Conservation (phyloP, 2,113 vertebrate species). For the Oncorhynchus nerka region DNA sequence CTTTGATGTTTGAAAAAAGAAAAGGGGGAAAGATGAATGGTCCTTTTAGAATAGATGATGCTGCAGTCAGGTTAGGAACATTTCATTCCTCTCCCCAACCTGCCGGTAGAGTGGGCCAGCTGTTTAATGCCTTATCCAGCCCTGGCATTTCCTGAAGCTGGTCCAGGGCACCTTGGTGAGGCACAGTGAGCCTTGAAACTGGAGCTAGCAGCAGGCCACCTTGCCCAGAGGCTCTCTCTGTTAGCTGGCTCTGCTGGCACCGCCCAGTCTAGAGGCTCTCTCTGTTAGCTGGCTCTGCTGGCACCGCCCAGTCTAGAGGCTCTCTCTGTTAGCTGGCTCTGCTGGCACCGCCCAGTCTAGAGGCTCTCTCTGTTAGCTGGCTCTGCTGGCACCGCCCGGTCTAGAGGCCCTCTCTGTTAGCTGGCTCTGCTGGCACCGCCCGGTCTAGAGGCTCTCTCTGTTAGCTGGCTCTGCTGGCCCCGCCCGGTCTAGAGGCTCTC, state of each 20-base stretch:
- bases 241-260: neutral
- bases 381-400: neutral
- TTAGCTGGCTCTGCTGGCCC: no score
- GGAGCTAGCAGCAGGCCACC: neutral
- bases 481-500: no score
- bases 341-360: neutral
- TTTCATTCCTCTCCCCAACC: neutral
- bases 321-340: neutral
- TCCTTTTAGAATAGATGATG: neutral
- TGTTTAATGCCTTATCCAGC: neutral
- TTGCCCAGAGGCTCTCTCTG: neutral
- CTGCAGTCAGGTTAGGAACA: neutral
- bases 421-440: neutral
- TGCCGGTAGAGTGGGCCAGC: neutral
- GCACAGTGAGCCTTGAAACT: neutral
- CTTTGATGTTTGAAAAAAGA: neutral
- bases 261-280: no score
- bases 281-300: no score
- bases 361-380: neutral
- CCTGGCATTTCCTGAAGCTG: conserved; percentile 26
- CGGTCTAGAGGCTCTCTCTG: no score
- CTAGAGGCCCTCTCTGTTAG: neutral
- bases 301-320: neutral
- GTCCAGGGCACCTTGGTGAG: conserved; percentile 3
- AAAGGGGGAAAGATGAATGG: neutral